Percentiles rank a stretch among this genome's conserved stretches.
Conservation (phyloP, 1,140 invertebrate species). For the Muscidifurax raptorellus region DNA sequence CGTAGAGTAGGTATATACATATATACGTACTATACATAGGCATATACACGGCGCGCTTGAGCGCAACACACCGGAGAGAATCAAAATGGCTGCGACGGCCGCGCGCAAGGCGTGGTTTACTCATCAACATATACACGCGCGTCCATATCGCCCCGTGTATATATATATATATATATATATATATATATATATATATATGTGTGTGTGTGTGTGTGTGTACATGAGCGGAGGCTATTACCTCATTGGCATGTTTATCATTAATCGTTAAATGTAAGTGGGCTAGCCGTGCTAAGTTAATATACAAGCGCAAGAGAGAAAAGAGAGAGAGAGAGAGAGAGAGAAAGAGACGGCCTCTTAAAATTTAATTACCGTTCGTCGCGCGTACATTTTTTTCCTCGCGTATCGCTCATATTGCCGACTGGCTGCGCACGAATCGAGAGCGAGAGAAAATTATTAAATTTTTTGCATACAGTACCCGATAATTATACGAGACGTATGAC, state of each 20-base stretch:
- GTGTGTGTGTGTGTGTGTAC: too few relatives aligned
- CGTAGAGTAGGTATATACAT: not conserved
- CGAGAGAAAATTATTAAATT: not conserved
- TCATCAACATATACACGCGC: slow-evolving; percentile 33
- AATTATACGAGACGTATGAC: too few relatives aligned
- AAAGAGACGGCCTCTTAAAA: not conserved
- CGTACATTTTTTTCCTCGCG: too few relatives aligned
- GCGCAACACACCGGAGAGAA: slow-evolving; percentile 20
- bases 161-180: too few relatives aligned
- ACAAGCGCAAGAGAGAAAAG: not conserved
- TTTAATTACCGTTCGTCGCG: not conserved
- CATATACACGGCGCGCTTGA: slow-evolving; percentile 8
- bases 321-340: slow-evolving; percentile 15
- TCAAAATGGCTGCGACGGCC: slow-evolving; percentile 59
- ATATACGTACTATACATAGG: not conserved
- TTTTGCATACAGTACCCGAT: not conserved
- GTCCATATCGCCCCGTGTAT: slow-evolving; percentile 32
- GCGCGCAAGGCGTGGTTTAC: slow-evolving; percentile 59
- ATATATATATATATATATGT: too few relatives aligned
- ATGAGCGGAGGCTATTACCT: slow-evolving; percentile 26
- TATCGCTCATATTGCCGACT: too few relatives aligned
- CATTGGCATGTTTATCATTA: slow-evolving; percentile 45
- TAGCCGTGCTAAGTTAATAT: not conserved
- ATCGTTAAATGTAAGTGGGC: not conserved
- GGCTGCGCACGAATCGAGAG: too few relatives aligned